A percentile compares a stretch with the other conserved stretches of the same genome.
phyloP scores from a whole-genome alignment of 1,140 invertebrate species.

The Drosophila biarmipes region DNA sequence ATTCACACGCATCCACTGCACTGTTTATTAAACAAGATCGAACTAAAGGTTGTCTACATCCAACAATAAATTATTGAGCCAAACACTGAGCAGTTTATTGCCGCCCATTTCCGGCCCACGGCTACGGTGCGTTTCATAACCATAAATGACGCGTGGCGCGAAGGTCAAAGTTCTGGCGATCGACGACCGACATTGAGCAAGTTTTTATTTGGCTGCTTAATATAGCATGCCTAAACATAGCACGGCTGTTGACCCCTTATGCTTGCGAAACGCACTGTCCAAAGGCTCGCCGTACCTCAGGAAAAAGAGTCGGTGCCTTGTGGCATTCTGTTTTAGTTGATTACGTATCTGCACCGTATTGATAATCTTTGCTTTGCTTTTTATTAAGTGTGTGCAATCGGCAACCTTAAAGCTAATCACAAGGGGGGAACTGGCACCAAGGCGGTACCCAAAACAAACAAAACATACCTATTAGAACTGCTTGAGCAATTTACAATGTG shows the following conservation, averaged over 20 bases:
- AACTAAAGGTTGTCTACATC: slow-evolving; percentile 52
- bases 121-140: slow-evolving; percentile 41
- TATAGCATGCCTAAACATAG: not conserved
- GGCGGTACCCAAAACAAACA: slow-evolving; percentile 17
- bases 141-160: slow-evolving; percentile 10
- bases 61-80: slow-evolving; percentile 53
- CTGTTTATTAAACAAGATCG: slow-evolving; percentile 48
- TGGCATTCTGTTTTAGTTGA: not conserved
- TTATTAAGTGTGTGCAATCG: slow-evolving; percentile 1
- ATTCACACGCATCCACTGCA: slow-evolving; percentile 26
- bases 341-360: not conserved
- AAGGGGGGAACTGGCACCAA: slow-evolving; percentile 5
- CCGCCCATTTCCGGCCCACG: slow-evolving; percentile 29
- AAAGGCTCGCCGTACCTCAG: not conserved
- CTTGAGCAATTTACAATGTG: slow-evolving; percentile 25
- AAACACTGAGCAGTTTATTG: slow-evolving; percentile 54
- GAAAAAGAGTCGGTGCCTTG: not conserved
- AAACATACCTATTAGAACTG: slow-evolving; percentile 24
- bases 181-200: slow-evolving; percentile 9
- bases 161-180: slow-evolving; percentile 17
- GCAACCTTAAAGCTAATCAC: slow-evolving; percentile 36
- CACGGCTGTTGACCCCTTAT: not conserved
- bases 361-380: not conserved
- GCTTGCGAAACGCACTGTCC: slow-evolving; percentile 22
- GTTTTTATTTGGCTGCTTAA: not conserved